Conservation (phyloP, 2,888 invertebrate genomes). For the Bugulina stolonifera region DNA sequence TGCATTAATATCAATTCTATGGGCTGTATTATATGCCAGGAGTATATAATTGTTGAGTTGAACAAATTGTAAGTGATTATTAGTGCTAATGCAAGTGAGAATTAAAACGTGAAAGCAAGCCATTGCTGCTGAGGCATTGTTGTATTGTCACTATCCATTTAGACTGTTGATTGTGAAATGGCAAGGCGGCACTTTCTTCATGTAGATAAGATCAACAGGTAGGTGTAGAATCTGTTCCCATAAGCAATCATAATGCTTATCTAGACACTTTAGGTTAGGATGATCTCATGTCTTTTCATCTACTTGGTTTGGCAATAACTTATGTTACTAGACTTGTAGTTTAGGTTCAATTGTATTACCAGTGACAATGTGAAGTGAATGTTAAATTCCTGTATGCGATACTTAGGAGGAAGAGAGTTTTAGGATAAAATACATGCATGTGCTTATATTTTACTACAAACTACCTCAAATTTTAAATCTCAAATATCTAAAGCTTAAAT, state of each 20-base stretch:
- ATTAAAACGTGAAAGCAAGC: neutral
- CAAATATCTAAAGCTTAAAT: too few species aligned
- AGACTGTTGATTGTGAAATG: neutral
- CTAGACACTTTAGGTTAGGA: neutral
- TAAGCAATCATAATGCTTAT: neutral
- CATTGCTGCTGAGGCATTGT: neutral
- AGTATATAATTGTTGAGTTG: neutral
- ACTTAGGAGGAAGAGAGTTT: too few species aligned
- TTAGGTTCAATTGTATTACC: neutral
- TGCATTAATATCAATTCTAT: neutral
- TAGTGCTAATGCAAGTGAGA: neutral
- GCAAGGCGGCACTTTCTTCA: neutral
- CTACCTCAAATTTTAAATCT: too few species aligned
- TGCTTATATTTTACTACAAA: too few species aligned
- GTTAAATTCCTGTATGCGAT: too few species aligned
- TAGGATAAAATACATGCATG: too few species aligned
- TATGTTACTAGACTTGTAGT: neutral
- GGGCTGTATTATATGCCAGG: neutral
- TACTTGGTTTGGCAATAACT: neutral
- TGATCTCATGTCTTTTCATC: neutral
- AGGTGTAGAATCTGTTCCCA: neutral
- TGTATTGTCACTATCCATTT: neutral
- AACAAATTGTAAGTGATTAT: neutral
- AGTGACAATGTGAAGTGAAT: too few species aligned
- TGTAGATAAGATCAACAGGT: neutral